phyloP scores from a whole-genome alignment of 2,797 vertebrate species.

The Gambelia wislizenii region DNA sequence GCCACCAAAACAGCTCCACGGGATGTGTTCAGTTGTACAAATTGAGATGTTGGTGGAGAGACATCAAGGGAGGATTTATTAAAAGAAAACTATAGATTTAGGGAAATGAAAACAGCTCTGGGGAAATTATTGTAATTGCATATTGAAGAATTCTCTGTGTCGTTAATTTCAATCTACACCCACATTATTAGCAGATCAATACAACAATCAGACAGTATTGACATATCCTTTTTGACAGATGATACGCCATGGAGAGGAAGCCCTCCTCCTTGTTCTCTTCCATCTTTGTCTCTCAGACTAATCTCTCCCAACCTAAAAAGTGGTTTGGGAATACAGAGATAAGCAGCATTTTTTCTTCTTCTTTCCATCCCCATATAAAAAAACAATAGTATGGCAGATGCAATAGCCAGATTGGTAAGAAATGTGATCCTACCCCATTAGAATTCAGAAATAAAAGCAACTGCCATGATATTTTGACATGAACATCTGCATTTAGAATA shows the following conservation, averaged over 20 bases:
- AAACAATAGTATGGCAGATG: not conserved
- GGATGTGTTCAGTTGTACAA: slow-evolving; percentile 41
- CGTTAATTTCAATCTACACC: slow-evolving; percentile 32
- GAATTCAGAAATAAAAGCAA: not conserved
- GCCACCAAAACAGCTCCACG: not conserved
- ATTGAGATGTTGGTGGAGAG: slow-evolving; percentile 47
- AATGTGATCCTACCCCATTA: not conserved
- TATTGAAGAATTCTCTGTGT: slow-evolving; percentile 37
- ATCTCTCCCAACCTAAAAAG: not conserved
- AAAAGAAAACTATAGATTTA: not conserved
- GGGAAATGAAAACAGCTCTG: slow-evolving; percentile 21
- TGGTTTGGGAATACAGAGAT: not conserved
- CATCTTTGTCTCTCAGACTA: not conserved
- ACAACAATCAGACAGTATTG: slow-evolving; percentile 22
- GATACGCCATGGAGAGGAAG: not conserved
- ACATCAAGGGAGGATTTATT: slow-evolving; percentile 37
- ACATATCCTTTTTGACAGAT: not conserved
- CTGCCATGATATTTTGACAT: not conserved
- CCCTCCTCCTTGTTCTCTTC: not conserved
- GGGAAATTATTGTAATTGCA: slow-evolving; percentile 30
- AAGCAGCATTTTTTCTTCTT: not conserved
- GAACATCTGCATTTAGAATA: not conserved
- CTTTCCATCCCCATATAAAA: not conserved
- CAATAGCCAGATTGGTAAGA: not conserved
- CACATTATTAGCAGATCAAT: slow-evolving; percentile 31